Evolutionary conservation across 2,113 vertebrate genomes (phyloP), one percentile per base, ranked within the genome.

Genomic region (Clupea harengus): DNA sequence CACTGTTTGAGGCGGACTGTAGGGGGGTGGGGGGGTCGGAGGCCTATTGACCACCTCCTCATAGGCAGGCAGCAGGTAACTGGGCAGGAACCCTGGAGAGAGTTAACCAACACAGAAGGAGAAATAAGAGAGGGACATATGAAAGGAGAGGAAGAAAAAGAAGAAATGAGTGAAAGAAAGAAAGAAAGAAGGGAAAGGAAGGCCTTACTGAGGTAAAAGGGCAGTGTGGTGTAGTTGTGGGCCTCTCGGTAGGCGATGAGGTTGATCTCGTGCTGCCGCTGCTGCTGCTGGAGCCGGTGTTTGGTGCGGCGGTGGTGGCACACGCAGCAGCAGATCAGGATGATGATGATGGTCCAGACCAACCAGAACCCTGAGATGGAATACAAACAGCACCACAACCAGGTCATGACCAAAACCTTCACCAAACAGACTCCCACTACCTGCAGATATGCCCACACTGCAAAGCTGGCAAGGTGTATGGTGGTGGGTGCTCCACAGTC

Each of bases 201-300:
- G 39, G 90, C 96, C 97, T 0, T 95, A 98, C 97, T 96, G 94
- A 98, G 97, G 91, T 98, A 99, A 82, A 99, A 97, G 0, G 97
- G 97, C 81, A 97, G 94, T 11, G 96, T 95, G 82, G 97, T 95
- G 92, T 98, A 97, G 93, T 96, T 99, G 88, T 97, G 97, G 82
- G 97, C 97, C 93, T 98, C 97, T 85, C 97, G 95, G 93, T 98
- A 99, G 6, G 97, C 97, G 0, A 99, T 99, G 91, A 99, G 95
- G 95, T 99, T 99, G 93, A 99, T 99, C 90, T 99, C 97, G 2
- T 97, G 97, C 64, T 99, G 98, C 84, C 97, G 94, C 89, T 97
- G 97, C 88, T 99, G 97, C 81, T 97, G 97, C 90, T 98, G 97
- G 22, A 98, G 96, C 45, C 97, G 97, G 88, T 97, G 97, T 91